Conservation (phyloP, 2,888 invertebrate genomes). For the Dexiosoma caninum region DNA sequence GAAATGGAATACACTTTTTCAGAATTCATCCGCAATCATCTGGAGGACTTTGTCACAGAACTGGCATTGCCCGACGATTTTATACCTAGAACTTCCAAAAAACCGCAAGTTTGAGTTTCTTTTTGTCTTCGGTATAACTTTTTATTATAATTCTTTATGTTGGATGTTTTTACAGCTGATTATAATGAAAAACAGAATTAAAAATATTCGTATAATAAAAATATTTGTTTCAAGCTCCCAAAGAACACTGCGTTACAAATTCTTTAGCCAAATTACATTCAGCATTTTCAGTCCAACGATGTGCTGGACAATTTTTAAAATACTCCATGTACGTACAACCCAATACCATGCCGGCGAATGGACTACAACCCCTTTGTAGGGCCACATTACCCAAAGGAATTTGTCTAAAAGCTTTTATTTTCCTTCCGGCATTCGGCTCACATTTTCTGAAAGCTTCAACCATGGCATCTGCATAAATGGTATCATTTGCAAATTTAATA, state of each 20-base stretch:
- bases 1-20: constrained; percentile 67
- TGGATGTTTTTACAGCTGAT: not conserved
- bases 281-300: constrained; percentile 72
- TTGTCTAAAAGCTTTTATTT: constrained; percentile 68
- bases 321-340: constrained; percentile 77
- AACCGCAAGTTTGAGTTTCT: not conserved
- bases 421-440: constrained; percentile 69
- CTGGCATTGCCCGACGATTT: constrained; percentile 71
- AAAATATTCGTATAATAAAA: not conserved
- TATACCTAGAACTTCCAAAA: not conserved
- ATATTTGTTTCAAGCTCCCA: constrained; percentile 67
- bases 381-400: constrained; percentile 53
- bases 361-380: constrained; percentile 70
- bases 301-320: constrained; percentile 74
- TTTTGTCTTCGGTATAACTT: not conserved
- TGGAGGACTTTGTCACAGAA: constrained; percentile 67
- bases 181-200: not conserved
- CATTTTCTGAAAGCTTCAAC: constrained; percentile 71
- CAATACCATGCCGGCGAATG: constrained; percentile 73
- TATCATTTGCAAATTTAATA: constrained; percentile 71
- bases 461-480: constrained; percentile 71
- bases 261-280: constrained; percentile 73
- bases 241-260: constrained; percentile 73
- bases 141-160: constrained; percentile 1
- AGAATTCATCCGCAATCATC: constrained; percentile 68